A percentile compares a stretch with the other conserved stretches of the same genome.
These are phyloP conservation scores for Zootermopsis nevadensis DNA, from an alignment of 2,888 invertebrate species.

Conservation along the genomic window DNA sequence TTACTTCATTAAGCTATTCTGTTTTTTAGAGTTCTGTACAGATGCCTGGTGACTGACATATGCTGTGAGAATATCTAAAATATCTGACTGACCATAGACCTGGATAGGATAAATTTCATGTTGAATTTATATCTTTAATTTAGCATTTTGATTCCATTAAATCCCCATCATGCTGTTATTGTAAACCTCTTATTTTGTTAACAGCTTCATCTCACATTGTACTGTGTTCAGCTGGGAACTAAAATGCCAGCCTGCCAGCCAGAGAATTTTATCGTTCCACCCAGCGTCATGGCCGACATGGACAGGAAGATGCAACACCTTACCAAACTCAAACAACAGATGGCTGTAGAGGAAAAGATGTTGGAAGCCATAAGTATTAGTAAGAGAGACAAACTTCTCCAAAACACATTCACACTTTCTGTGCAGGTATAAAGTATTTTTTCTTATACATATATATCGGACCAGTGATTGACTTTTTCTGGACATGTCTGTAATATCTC, in stretches of 20 bases:
- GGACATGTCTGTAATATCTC: no score
- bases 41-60: no score
- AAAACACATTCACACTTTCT: not conserved
- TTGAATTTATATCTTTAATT: no score
- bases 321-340: not conserved
- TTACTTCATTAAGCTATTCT: no score
- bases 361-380: constrained; percentile 5
- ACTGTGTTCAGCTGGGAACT: not conserved
- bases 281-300: not conserved
- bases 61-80: no score
- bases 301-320: not conserved
- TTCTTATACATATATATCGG: no score
- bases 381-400: not conserved
- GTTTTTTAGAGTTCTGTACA: no score
- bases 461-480: no score
- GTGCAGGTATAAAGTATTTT: constrained; percentile 1
- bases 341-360: not conserved
- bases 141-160: no score
- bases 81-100: no score
- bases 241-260: not conserved
- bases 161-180: no score
- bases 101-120: no score
- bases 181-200: not conserved
- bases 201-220: not conserved
- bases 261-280: not conserved